A percentile compares a stretch with the other conserved stretches of the same genome.
These are phyloP conservation scores for Archocentrus centrarchus DNA, from an alignment of 2,113 vertebrate genomes.

Conservation along the genomic window DNA sequence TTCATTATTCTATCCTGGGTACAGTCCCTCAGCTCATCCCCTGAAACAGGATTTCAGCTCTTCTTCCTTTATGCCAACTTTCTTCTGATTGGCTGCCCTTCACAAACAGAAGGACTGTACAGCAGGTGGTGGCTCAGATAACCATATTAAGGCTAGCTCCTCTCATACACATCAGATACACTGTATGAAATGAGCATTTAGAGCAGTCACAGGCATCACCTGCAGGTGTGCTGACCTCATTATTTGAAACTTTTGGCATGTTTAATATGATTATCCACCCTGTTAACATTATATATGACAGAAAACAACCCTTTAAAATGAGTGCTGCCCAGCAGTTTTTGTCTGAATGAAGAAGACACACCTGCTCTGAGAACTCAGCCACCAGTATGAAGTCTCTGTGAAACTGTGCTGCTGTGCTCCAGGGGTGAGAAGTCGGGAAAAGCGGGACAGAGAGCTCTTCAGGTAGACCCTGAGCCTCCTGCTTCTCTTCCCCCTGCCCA, in stretches of 20 bases:
- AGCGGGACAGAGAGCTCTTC: constrained; percentile 90
- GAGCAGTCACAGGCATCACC: neutral
- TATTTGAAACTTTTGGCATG: neutral
- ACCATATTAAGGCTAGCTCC: neutral
- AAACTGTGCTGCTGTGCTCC: constrained; percentile 88
- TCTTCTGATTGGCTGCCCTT: neutral
- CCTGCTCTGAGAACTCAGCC: constrained; percentile 96
- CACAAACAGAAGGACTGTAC: neutral
- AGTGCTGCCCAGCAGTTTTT: neutral
- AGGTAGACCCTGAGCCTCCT: constrained; percentile 77
- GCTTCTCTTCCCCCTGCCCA: constrained; percentile 75
- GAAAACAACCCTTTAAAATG: neutral
- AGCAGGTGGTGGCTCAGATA: neutral
- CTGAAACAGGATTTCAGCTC: neutral
- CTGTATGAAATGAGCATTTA: no score
- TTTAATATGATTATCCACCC: neutral
- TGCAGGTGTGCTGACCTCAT: neutral
- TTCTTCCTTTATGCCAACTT: no score
- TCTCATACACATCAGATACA: neutral
- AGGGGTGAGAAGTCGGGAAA: constrained; percentile 84
- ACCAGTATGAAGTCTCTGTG: constrained; percentile 93
- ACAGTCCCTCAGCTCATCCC: neutral
- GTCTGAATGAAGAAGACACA: constrained; percentile 26
- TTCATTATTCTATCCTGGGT: neutral
- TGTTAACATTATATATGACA: neutral